These are phyloP conservation scores for Emydura subglobosa DNA, from an alignment of 2,113 vertebrate genomes.

Conservation along the genomic window DNA sequence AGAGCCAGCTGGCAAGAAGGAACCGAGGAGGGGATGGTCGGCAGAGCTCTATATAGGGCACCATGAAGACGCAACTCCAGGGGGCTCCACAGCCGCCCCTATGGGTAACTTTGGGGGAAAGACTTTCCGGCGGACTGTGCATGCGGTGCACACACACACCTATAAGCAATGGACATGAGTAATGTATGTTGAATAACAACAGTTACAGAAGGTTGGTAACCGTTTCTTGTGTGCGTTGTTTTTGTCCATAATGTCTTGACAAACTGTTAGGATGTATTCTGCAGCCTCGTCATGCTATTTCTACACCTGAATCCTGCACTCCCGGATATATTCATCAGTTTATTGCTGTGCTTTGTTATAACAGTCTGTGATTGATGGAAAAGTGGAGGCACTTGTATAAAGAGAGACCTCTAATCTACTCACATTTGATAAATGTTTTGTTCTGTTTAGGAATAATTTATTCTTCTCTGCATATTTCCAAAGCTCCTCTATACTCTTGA, in stretches of 20 bases:
- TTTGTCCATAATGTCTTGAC: neutral
- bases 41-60: no score
- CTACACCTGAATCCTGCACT: neutral
- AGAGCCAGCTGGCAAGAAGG: no score
- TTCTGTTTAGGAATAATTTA: constrained; percentile 21
- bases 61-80: no score
- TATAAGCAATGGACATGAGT: no score
- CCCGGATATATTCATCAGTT: constrained; percentile 16
- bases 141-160: no score
- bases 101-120: no score
- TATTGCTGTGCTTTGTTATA: constrained; percentile 52
- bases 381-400: constrained; percentile 59
- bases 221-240: neutral
- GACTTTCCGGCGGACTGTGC: no score
- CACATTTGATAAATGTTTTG: constrained; percentile 10
- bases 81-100: no score
- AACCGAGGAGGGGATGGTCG: no score
- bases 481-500: constrained; percentile 24
- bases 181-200: no score
- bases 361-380: constrained; percentile 42
- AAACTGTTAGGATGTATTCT: neutral
- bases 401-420: constrained; percentile 64
- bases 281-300: neutral
- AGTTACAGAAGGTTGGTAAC: no score
- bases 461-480: constrained; percentile 54